Base-by-base conservation (phyloP, 1,140 invertebrate genomes). In the Drosophila sproati region DNA sequence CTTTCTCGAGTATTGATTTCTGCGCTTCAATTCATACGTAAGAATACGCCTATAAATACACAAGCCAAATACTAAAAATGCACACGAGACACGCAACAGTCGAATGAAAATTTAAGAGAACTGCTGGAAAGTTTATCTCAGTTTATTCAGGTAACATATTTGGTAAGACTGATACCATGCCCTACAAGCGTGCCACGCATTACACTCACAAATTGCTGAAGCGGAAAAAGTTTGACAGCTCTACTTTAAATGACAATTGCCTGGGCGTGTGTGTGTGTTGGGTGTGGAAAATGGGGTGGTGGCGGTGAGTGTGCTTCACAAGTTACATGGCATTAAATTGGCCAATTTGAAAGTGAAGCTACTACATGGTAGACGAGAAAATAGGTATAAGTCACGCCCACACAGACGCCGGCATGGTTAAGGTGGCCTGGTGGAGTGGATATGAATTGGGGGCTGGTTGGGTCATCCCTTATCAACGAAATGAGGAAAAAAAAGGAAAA, bases 191-290 rank as follows among this genome's bases (percentile, higher is more conserved):
- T 57, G 51, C 29, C 48, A 61, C 56, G 68, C 59, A 63, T 60
- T 37, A 66, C 48, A 47, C 45, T 48, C 66, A 71, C 48, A 71
- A 80, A 73, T 68, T 67, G 69, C 12, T 37, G 32, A 47, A 67
- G 47, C 34, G 31, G 62, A 39, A 55, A 73, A 59, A 76, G 60
- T 64, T 64, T 64, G 76, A 86, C 79, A 79, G 64, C 63, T 60
- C 70, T 79, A 82, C 82, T 87, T 73, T 50, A 61, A 74, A 80
- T 77, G 81, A 77, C 81, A 80, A 85, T 85, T 85, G 81, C 45
- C 43, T 54, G 73, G 81, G 81, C 74, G 81, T 77, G 48, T 66
- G 72, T 54, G 39, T n/a, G 51, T 34, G 20, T 32, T 43, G 43
- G 71, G 71, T 20, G 20, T 20, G 20, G 20, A 20, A 20, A 20